phyloP scores from a whole-genome alignment of 2,113 vertebrate genomes.

The Cyanoderma ruficeps region DNA sequence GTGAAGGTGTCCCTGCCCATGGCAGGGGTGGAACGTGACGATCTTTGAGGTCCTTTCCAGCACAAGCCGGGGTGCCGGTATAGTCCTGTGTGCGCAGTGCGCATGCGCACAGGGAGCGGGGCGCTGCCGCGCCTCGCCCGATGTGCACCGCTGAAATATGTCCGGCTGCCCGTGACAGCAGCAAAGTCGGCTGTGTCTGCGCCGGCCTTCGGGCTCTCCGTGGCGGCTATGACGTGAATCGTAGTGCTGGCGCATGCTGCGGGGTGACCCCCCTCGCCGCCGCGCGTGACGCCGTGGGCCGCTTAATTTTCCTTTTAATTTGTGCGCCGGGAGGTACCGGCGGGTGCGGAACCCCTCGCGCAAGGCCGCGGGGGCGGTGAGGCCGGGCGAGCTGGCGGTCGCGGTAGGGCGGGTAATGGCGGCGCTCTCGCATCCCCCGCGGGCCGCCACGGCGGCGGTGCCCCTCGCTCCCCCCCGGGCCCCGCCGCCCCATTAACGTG shows the following conservation, averaged over 20 bases:
- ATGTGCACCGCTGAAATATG: neutral
- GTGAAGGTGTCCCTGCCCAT: accelerated
- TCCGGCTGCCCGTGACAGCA: neutral
- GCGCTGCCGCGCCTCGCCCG: neutral
- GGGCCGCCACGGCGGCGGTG: neutral
- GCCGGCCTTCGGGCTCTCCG: accelerated
- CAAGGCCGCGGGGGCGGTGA: neutral
- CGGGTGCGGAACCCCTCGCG: neutral
- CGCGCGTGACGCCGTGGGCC: neutral
- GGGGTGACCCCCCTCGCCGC: no score
- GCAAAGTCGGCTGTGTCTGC: accelerated
- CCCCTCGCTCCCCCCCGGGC: accelerated
- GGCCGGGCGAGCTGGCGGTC: neutral
- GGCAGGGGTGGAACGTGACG: accelerated
- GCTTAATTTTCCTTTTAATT: neutral
- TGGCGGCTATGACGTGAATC: accelerated
- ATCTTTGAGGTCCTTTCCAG: accelerated
- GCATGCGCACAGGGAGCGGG: accelerated
- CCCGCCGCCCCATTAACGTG: neutral
- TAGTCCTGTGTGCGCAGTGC: accelerated
- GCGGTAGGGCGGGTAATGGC: neutral
- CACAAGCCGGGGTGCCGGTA: accelerated
- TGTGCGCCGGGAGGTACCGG: accelerated
- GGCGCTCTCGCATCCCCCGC: accelerated
- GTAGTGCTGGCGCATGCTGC: accelerated